phyloP scores from a whole-genome alignment of 1,140 invertebrate species.

The Hylyphantes graminicola region DNA sequence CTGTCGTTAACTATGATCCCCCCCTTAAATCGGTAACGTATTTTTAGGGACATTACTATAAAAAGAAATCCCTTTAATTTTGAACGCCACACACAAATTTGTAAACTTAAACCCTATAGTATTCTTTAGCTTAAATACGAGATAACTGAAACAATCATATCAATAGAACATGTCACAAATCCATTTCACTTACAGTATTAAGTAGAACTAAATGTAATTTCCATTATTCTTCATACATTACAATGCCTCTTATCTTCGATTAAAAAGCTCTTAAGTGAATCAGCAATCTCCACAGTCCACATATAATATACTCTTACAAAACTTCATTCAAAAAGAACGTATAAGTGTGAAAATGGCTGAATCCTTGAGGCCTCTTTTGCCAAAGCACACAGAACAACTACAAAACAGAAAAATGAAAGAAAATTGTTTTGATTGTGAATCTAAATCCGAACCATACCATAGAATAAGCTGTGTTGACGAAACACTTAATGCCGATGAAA shows the following conservation, averaged over 20 bases:
- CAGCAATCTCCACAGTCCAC: conserved; percentile 2
- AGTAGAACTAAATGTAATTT: not conserved
- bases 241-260: conserved; percentile 8
- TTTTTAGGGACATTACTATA: too few relatives aligned
- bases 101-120: too few relatives aligned
- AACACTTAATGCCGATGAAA: conserved; percentile 7
- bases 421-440: not conserved
- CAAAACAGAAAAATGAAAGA: not conserved
- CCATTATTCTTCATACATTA: conserved; percentile 12
- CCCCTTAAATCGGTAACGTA: too few relatives aligned
- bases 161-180: conserved; percentile 21
- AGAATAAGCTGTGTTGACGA: conserved; percentile 38
- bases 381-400: not conserved
- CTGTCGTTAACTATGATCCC: too few relatives aligned
- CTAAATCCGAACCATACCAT: not conserved
- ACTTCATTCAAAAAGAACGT: not conserved
- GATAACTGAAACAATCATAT: conserved; percentile 32
- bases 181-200: not conserved
- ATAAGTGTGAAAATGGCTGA: not conserved
- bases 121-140: too few relatives aligned
- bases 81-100: too few relatives aligned
- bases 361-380: not conserved
- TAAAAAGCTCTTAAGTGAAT: conserved; percentile 13
- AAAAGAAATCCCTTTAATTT: too few relatives aligned
- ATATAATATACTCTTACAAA: too few relatives aligned